Percentiles rank a stretch among this genome's conserved stretches.
Evolutionary conservation across 2,113 vertebrate genomes (phyloP).

Genomic region (Rhizomys pruinosus): DNA sequence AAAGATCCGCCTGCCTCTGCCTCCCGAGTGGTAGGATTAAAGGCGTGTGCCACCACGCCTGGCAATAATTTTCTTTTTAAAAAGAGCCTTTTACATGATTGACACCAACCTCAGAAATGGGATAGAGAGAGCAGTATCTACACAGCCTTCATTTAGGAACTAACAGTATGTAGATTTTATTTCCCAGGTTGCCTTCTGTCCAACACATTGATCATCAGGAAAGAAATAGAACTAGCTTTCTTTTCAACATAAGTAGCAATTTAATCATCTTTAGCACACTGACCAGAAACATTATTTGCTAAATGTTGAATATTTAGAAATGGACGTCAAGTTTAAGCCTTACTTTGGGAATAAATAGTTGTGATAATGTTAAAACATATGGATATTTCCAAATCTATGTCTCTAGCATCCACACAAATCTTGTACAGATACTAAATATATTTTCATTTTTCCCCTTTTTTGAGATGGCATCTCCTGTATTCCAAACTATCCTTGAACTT

Average conservation of each 20-base stretch:
- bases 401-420: neutral
- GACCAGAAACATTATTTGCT: neutral
- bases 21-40: too few relatives aligned
- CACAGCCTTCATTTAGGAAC: neutral
- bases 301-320: conserved; percentile 41
- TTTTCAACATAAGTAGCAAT: neutral
- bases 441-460: neutral
- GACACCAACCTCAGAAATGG: neutral
- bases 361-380: neutral
- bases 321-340: neutral
- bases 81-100: neutral
- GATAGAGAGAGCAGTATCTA: neutral
- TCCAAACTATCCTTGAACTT: neutral
- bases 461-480: too few relatives aligned
- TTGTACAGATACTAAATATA: neutral
- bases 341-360: neutral
- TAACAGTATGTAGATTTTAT: neutral
- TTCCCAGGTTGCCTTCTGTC: neutral
- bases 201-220: neutral
- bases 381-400: neutral
- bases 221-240: conserved; percentile 37
- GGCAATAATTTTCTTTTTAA: too few relatives aligned
- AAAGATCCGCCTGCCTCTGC: too few relatives aligned
- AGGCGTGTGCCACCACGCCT: too few relatives aligned
- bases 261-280: neutral